Base-by-base conservation (phyloP, 2,113 vertebrate species). In the Plecturocebus donacophilus region DNA sequence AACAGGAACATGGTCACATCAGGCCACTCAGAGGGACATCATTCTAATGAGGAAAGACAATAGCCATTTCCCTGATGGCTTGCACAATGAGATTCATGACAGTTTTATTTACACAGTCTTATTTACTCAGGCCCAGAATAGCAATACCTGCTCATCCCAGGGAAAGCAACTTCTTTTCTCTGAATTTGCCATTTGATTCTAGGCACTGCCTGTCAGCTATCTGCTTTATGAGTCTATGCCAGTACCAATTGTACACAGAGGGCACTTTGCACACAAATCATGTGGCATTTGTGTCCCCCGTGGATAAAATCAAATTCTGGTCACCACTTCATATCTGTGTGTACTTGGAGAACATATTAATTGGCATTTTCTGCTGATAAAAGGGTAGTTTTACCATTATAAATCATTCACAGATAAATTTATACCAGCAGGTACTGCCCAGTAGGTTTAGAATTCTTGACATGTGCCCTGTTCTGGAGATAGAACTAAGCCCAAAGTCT, bases 41-140 rank as follows among this genome's bases (percentile, higher is more conserved):
- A 42, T 13, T 90, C 66, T 79, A 70, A 92, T 21, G n/a, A 96
- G 52, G 47, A 71, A 64, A 87, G 64, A 86, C 40, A 89, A 82
- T 61, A 42, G 79, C 42, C 14, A 58, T 85, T 95, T 91, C 73
- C 77, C 54, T 64, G 14, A 56, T 54, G 90, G 19, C 32, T 7
- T 45, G 58, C 92, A 89, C 38, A 52, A 68, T 76, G 30, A 71
- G 32, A 61, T 76, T 93, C 75, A 30, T 80, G 40, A 45, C 42
- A 93, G n/a, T 25, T 81, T 76, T 47, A 68, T 10, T 49, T 80
- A 85, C n/a, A 70, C 12, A 40, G 73, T 84, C 49, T 71, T 84
- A 87, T 87, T 91, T 80, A 73, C 92, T 30, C 47, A 79, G n/a
- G 70, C 42, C 56, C 82, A 86, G 61, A 95, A 93, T 0, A 93